Base-by-base conservation (phyloP, 2,113 vertebrate genomes). In the Neoarius graeffei region DNA sequence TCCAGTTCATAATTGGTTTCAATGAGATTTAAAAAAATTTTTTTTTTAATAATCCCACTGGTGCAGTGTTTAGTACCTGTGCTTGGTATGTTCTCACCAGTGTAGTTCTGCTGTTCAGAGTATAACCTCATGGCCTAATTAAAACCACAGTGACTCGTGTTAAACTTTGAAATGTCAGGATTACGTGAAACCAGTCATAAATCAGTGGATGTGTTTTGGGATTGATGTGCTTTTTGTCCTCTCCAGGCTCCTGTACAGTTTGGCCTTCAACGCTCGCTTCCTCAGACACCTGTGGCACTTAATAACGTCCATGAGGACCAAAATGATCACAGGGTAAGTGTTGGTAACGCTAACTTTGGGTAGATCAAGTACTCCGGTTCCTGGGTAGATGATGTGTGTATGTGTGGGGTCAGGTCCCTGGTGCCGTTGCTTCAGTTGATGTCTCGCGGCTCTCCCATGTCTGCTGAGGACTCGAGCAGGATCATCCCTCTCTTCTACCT, bases 401-500 rank as follows among this genome's bases (percentile, higher is more conserved):
- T 54, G 35, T 52, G 56, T 86, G 17, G 23, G 30, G 30, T 27
- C 91, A 99, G 98, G 93, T 99, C 98, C 57, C 96, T 97, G 96
- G 98, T 99, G 57, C 96, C 97, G 0, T 93, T 99, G 87, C 95
- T 99, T 7, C 98, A 99, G 90, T 95, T 99, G 92, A 97, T 99
- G 90, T 99, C 98, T 0, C 95, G 98, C 90, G 98, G 98, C 20
- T 99, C 97, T 5, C 98, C 98, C 3, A 98, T 99, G 98, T 97
- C 97, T 20, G 95, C 96, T 57, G 98, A 99, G 87, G 98, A 99
- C 88, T 98, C 98, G 0, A 96, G 96, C 90, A 95, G 98, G 81
- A 98, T 99, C 94, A 99, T 99, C 91, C 98, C 98, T 35, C 96
- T 99, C 91, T 99, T 99, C 93, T 99, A 99, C 93, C 97, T 99